Evolutionary conservation across 2,113 vertebrate species (phyloP), one percentile per base, ranked within the genome.

Genomic region (Martes martes): DNA sequence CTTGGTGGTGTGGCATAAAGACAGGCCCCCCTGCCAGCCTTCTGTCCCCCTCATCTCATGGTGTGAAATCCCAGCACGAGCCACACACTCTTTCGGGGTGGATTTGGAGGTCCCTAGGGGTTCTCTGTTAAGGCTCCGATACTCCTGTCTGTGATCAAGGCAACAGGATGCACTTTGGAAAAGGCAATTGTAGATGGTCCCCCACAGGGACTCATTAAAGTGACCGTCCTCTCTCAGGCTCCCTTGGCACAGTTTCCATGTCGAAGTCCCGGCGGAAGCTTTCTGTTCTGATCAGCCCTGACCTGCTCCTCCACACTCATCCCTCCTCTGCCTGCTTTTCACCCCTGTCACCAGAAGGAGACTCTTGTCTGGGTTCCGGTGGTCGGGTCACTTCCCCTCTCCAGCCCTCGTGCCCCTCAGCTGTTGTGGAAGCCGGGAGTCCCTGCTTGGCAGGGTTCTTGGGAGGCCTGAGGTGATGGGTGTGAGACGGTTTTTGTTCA

Each of bases 251-350:
- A 15, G 55, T 55, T 36, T 55, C 47, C 23, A 9, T 10, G 11
- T 14, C 3, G 2, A 0, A 13, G 65, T n/a, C 73, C 69, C 28
- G 0, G 55, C 5, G 0, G 45, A 31, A 2, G 6, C 39, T 24
- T 1, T 80, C 81, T 23, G 28, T 31, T 26, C 42, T 39, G 10
- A 2, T 28, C 84, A 14, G 16, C 55, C n/a, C 91, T 23, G 36
- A 33, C 28, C n/a, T 23, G 24, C 24, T 82, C 4, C 6, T 2
- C 2, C 2, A 2, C 1, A 16, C 26, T 31, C 74, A 31, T 9
- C 42, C 15, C 39, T 65, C 83, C 9, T 11, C 73, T 2, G 26
- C 76, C 92, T 16, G 31, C 88, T 81, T 81, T 55, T 33, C 76
- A 36, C 39, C 63, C 78, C 65, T 5, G 23, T 11, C 19, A 19